A percentile compares a stretch with the other conserved stretches of the same genome.
phyloP scores from a whole-genome alignment of 2,113 vertebrate species.

The Regulus satrapa region DNA sequence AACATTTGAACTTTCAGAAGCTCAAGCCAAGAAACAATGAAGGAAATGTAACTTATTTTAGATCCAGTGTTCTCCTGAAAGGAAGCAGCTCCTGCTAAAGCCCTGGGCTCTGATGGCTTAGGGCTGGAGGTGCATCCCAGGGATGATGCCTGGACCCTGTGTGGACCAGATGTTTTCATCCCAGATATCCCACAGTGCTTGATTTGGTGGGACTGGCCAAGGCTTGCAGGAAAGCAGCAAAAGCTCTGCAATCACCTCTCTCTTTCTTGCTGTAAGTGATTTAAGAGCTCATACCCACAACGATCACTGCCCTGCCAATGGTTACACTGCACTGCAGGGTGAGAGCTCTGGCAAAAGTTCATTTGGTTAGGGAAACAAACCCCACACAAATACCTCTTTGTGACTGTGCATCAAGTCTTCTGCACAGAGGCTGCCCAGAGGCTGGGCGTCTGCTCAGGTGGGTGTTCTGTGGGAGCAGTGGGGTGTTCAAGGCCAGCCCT shows the following conservation, averaged over 20 bases:
- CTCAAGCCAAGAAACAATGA: background rate
- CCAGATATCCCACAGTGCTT: rapidly evolving
- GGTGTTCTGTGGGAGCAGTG: rapidly evolving
- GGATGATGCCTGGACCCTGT: background rate
- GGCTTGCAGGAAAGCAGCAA: background rate
- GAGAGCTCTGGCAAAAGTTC: background rate
- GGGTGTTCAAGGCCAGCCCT: background rate
- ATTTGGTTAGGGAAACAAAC: background rate
- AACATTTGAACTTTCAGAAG: background rate
- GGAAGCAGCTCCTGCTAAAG: background rate
- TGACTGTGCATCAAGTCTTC: background rate
- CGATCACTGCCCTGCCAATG: background rate
- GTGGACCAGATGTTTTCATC: background rate
- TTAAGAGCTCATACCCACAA: background rate
- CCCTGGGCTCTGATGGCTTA: background rate
- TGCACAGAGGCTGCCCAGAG: background rate
- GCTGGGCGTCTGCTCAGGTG: rapidly evolving
- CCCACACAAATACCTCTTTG: background rate
- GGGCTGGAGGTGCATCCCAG: background rate
- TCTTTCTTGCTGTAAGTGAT: background rate
- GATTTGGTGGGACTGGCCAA: background rate
- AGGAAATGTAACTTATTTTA: background rate
- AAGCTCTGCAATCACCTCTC: background rate
- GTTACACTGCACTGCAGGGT: too few relatives aligned
- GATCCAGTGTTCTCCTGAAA: background rate